These are phyloP conservation scores for Cyprinodon brontotheroides DNA, from an alignment of 2,113 vertebrate species.

Conservation along the genomic window DNA sequence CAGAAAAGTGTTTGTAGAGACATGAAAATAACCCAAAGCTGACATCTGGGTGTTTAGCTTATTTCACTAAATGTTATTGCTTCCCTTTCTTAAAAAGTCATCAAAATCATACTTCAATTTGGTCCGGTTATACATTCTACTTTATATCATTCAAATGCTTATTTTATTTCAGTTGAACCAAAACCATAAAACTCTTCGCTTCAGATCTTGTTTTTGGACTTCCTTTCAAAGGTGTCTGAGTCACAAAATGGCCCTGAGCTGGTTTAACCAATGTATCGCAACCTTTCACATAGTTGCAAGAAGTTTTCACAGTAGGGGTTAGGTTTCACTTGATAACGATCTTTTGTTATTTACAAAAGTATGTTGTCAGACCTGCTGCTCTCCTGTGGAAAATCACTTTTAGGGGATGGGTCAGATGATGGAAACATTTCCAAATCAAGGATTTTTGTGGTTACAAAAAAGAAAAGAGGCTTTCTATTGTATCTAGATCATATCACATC, in stretches of 20 bases:
- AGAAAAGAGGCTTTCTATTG: not conserved
- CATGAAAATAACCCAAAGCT: too few relatives aligned
- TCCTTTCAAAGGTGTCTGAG: not conserved
- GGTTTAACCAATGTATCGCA: too few relatives aligned
- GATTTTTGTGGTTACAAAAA: not conserved
- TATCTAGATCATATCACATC: not conserved
- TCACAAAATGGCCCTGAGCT: not conserved
- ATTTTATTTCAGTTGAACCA: not conserved
- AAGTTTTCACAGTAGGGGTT: not conserved
- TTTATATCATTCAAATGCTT: not conserved
- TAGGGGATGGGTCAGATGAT: slow-evolving; percentile 1
- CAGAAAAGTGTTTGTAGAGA: too few relatives aligned
- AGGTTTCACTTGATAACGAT: not conserved
- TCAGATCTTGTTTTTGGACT: not conserved
- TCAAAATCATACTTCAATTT: not conserved
- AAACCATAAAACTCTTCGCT: not conserved
- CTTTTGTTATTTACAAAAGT: not conserved
- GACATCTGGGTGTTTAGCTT: too few relatives aligned
- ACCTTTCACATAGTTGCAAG: not conserved
- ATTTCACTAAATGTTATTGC: not conserved
- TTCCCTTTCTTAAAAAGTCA: not conserved
- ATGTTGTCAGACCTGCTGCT: not conserved
- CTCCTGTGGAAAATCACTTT: not conserved
- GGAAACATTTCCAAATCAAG: not conserved
- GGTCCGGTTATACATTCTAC: not conserved